phyloP scores from a whole-genome alignment of 2,113 vertebrate species.

The Hyla sarda region DNA sequence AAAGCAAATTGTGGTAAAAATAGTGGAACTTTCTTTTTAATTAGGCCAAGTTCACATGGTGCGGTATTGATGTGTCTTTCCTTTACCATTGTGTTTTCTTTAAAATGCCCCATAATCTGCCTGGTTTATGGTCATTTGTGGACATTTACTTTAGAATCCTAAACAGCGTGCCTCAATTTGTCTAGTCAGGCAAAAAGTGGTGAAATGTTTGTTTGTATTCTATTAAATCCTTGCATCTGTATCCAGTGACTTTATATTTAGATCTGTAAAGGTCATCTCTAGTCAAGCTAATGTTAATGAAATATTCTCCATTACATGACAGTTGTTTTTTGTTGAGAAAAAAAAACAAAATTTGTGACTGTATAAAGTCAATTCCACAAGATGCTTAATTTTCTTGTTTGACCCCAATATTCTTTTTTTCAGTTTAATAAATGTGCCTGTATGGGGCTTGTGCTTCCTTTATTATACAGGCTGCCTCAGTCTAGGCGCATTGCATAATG shows the following conservation, averaged over 20 bases:
- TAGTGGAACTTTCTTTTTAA: too few species aligned
- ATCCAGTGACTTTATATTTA: slow-evolving; percentile 11
- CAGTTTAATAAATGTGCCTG: slow-evolving; percentile 21
- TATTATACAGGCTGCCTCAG: slow-evolving; percentile 3
- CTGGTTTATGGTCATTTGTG: background rate
- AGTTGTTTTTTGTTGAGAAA: background rate
- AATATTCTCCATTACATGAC: slow-evolving; percentile 19
- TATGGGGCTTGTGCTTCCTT: background rate
- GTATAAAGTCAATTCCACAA: background rate
- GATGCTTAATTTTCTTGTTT: background rate
- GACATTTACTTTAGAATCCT: background rate
- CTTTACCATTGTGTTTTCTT: background rate
- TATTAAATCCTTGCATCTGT: background rate
- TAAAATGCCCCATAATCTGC: background rate
- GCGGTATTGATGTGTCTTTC: too few species aligned
- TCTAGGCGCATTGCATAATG: slow-evolving; percentile 37
- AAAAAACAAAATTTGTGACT: background rate
- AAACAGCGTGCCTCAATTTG: background rate
- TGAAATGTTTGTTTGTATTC: background rate
- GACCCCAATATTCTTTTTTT: background rate
- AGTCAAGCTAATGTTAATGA: slow-evolving; percentile 11
- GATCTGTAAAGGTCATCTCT: background rate
- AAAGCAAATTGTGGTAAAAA: too few species aligned
- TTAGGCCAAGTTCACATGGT: too few species aligned
- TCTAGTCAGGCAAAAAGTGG: slow-evolving; percentile 3